Percentiles rank a stretch among this genome's conserved stretches.
These are phyloP conservation scores for Tetraodon nigroviridis DNA, from an alignment of 2,113 vertebrate species.

Conservation along the genomic window DNA sequence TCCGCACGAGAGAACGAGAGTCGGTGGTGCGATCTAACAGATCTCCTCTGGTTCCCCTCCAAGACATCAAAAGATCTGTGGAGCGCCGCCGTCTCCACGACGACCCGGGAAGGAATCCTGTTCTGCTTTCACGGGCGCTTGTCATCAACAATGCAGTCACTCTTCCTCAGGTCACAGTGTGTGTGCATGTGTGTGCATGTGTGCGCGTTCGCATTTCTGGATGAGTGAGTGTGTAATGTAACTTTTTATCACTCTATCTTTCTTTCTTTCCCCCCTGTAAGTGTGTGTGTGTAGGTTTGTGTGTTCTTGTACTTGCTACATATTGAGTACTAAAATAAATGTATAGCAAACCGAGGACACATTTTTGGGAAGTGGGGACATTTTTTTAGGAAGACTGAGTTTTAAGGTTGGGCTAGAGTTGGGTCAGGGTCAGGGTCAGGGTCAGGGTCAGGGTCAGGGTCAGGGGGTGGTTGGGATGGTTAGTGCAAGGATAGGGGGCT, in stretches of 20 bases:
- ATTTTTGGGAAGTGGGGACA: too few relatives aligned
- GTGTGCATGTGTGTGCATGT: conserved; percentile 4
- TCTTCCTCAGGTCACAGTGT: conserved; percentile 38
- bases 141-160: conserved; percentile 61
- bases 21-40: conserved; percentile 27
- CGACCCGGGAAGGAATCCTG: conserved; percentile 62
- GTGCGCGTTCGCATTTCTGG: conserved; percentile 21
- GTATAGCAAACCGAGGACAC: too few relatives aligned
- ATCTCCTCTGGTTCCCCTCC: conserved; percentile 58
- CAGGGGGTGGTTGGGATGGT: too few relatives aligned
- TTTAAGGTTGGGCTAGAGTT: too few relatives aligned
- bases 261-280: background rate
- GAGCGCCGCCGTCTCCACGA: conserved; percentile 49
- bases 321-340: too few relatives aligned
- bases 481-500: background rate
- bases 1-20: too few relatives aligned
- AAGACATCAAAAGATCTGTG: conserved; percentile 62
- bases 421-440: too few relatives aligned
- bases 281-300: conserved; percentile 4
- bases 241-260: conserved; percentile 3
- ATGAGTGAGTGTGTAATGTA: conserved; percentile 23
- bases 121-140: conserved; percentile 57
- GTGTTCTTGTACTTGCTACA: too few relatives aligned
- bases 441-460: background rate
- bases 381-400: background rate